A percentile compares a stretch with the other conserved stretches of the same genome.
These are phyloP conservation scores for Catamblyrhynchus diadema DNA, from an alignment of 2,797 vertebrate genomes.

Conservation along the genomic window DNA sequence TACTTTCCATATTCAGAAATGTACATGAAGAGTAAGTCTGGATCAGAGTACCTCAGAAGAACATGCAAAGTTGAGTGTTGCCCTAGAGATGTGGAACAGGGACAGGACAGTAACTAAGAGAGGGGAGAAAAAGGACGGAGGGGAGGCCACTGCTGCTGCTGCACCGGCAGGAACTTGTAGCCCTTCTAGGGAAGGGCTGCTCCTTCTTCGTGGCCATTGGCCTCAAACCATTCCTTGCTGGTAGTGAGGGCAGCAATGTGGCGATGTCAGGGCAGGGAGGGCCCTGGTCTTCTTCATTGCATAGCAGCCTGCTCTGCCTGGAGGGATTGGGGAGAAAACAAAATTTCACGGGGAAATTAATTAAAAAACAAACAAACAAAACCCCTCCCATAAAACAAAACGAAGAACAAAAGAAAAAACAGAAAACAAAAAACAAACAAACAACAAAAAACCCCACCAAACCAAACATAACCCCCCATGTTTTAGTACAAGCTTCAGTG, in stretches of 20 bases:
- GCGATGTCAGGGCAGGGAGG: neutral
- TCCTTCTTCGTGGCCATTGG: neutral
- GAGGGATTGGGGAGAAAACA: neutral
- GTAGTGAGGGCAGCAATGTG: accelerated
- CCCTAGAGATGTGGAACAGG: neutral
- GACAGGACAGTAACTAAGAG: neutral
- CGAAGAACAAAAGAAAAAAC: neutral
- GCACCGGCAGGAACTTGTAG: accelerated
- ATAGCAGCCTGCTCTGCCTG: neutral
- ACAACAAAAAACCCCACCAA: accelerated
- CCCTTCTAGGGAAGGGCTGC: neutral
- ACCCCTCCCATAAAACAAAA: neutral
- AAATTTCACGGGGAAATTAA: neutral
- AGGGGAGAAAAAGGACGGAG: no score
- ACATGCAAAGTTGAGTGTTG: accelerated
- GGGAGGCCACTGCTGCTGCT: neutral
- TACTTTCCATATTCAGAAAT: neutral
- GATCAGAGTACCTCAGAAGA: neutral
- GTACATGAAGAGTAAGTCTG: neutral
- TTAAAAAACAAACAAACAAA: neutral
- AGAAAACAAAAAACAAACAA: no score
- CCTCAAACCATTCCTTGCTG: neutral
- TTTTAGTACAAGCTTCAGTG: neutral
- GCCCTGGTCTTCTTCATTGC: accelerated
- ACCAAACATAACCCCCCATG: no score